Evolutionary conservation across 1,140 invertebrate species (phyloP).

Genomic region (Aphaenogaster floridana): DNA sequence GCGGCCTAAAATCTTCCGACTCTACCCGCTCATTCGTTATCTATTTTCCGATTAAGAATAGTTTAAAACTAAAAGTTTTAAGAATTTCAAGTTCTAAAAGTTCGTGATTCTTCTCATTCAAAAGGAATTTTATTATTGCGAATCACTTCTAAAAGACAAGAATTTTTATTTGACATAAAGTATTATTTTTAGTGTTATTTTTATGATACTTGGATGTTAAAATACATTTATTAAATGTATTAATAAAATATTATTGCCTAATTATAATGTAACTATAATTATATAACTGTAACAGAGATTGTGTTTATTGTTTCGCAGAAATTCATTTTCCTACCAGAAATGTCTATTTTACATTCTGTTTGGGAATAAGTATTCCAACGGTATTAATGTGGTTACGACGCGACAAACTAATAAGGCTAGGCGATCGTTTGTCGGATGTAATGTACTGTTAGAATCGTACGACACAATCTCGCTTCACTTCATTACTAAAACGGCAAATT

Average conservation of each 20-base stretch:
- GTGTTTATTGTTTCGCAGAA: neutral
- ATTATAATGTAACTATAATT: neutral
- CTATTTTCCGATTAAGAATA: neutral
- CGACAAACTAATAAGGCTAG: neutral
- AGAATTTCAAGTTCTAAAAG: neutral
- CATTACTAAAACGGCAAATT: constrained; percentile 24
- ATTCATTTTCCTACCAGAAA: neutral
- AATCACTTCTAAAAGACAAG: neutral
- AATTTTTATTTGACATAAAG: neutral
- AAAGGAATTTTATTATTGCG: neutral
- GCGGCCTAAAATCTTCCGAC: constrained; percentile 21
- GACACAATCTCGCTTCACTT: neutral
- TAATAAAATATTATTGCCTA: neutral
- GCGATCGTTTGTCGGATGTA: neutral
- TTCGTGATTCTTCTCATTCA: too few species aligned
- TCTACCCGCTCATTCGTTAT: constrained; percentile 29
- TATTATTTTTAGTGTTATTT: neutral
- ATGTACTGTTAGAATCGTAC: constrained; percentile 1
- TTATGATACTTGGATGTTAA: neutral
- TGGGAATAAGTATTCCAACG: neutral
- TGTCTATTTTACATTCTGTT: neutral
- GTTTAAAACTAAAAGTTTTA: neutral
- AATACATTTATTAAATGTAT: neutral
- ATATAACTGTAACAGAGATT: neutral
- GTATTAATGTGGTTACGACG: neutral